These are phyloP conservation scores for Caranx melampygus DNA, from an alignment of 2,113 vertebrate genomes.

Conservation along the genomic window DNA sequence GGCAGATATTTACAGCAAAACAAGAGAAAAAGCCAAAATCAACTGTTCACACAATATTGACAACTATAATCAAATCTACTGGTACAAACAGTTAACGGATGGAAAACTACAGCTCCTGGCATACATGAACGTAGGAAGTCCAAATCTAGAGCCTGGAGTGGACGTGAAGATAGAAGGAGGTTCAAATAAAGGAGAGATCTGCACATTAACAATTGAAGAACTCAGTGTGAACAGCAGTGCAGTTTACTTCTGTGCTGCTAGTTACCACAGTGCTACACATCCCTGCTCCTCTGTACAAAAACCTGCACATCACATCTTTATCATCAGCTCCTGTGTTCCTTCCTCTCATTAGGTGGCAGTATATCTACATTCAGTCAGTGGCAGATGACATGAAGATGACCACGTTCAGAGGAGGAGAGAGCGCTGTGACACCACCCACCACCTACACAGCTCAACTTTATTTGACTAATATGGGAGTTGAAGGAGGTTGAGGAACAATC, in stretches of 20 bases:
- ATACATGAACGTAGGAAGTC: rapidly evolving
- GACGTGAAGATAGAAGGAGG: neutral
- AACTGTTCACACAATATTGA: conserved; percentile 53
- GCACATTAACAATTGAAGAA: conserved; percentile 14
- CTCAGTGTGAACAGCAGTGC: conserved; percentile 43
- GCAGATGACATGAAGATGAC: no score
- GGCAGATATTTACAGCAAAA: no score
- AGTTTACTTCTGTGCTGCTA: conserved; percentile 61
- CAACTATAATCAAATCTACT: conserved; percentile 25
- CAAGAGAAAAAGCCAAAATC: no score
- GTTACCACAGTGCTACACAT: conserved; percentile 44
- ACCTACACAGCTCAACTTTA: neutral
- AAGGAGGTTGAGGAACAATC: no score
- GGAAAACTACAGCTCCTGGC: conserved; percentile 53
- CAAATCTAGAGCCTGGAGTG: neutral
- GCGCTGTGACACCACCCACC: neutral
- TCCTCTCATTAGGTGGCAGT: no score
- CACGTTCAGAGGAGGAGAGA: no score
- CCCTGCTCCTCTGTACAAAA: conserved; percentile 44
- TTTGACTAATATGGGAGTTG: no score
- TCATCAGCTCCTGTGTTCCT: neutral
- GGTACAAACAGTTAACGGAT: conserved; percentile 58
- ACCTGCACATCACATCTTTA: neutral
- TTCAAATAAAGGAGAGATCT: neutral
- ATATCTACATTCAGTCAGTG: no score